Conservation (phyloP, 2,113 vertebrate species). For the Nesogale talazaci region DNA sequence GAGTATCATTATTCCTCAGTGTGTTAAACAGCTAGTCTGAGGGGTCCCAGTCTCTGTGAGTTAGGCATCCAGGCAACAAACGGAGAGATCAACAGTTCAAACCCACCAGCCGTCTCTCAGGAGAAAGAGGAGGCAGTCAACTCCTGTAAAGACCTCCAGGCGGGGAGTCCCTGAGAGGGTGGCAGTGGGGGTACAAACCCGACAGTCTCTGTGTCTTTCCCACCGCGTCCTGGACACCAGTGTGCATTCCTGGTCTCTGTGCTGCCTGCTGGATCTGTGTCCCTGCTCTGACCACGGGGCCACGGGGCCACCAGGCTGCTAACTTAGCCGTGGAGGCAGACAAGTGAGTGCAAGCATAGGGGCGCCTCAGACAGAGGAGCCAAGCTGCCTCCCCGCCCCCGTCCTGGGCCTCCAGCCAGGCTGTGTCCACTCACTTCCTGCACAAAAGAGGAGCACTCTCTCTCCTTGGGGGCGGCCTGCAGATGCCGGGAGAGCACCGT, state of each 20-base stretch:
- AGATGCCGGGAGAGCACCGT: not conserved
- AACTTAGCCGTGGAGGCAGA: not conserved
- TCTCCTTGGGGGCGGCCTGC: accelerated
- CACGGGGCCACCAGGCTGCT: not conserved
- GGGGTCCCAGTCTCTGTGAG: too few relatives aligned
- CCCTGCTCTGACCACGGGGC: not conserved
- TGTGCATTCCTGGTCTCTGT: too few relatives aligned
- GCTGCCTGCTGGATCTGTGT: not conserved
- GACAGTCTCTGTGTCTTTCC: too few relatives aligned
- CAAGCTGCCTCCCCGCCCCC: too few relatives aligned
- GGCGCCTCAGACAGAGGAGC: accelerated
- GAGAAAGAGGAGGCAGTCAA: too few relatives aligned
- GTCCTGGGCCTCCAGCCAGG: not conserved
- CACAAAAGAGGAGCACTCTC: accelerated
- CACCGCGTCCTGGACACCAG: too few relatives aligned
- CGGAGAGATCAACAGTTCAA: too few relatives aligned
- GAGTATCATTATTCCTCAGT: accelerated
- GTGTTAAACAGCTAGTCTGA: not conserved
- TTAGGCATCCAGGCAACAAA: too few relatives aligned
- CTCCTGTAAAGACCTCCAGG: too few relatives aligned
- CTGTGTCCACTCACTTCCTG: not conserved
- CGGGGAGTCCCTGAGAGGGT: too few relatives aligned
- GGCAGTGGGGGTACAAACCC: too few relatives aligned
- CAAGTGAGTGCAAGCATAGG: accelerated
- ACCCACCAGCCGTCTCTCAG: too few relatives aligned